A percentile compares a stretch with the other conserved stretches of the same genome.
Conservation (phyloP, 2,113 vertebrate species). For the Arvicanthis niloticus region DNA sequence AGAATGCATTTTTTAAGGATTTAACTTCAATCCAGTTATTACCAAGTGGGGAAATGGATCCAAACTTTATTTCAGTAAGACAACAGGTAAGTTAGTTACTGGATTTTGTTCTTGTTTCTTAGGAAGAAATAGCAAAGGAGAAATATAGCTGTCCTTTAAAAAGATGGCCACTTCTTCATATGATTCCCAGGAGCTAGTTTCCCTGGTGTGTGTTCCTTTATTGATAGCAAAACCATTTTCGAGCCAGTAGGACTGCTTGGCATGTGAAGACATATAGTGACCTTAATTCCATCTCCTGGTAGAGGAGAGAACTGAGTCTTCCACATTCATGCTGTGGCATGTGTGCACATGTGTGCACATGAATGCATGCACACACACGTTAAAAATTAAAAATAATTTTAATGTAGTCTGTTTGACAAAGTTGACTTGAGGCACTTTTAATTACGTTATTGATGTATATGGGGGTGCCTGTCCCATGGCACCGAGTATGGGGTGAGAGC, state of each 20-base stretch:
- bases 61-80: conserved; percentile 89
- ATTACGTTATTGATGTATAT: neutral
- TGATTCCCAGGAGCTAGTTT: neutral
- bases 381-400: neutral
- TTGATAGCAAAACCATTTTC: neutral
- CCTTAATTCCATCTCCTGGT: neutral
- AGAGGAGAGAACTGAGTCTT: neutral
- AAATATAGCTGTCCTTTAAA: neutral
- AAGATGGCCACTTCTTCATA: neutral
- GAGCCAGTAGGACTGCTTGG: neutral
- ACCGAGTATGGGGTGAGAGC: neutral
- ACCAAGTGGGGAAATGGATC: conserved; percentile 96
- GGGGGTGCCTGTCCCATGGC: neutral
- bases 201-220: neutral
- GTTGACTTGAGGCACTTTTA: neutral
- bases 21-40: conserved; percentile 96
- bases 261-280: no score
- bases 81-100: conserved; percentile 91
- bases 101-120: neutral
- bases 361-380: neutral
- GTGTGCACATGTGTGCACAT: neutral
- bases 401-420: neutral
- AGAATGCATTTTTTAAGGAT: conserved; percentile 99
- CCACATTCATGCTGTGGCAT: neutral
- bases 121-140: neutral